phyloP scores from a whole-genome alignment of 2,113 vertebrate species.

The Taxidea taxus region DNA sequence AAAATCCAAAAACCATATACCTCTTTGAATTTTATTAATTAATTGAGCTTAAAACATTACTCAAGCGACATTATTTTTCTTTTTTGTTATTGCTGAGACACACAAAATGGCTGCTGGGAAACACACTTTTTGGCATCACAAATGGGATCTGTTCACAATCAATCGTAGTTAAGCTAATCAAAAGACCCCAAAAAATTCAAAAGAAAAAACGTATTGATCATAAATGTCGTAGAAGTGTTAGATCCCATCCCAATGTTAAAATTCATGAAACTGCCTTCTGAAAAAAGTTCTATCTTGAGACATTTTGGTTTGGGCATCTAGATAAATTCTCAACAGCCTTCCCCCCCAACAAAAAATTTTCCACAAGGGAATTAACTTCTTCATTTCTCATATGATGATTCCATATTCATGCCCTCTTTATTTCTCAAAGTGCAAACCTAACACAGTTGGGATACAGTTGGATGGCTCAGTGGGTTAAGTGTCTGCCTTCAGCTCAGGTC shows the following conservation, averaged over 20 bases:
- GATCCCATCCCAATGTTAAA: neutral
- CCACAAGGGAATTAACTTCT: neutral
- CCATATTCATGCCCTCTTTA: neutral
- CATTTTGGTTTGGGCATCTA: neutral
- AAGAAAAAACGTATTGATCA: neutral
- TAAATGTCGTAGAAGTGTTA: neutral
- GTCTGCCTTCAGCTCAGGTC: neutral
- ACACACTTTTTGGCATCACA: neutral
- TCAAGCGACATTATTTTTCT: neutral
- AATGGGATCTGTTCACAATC: neutral
- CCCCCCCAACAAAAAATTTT: neutral
- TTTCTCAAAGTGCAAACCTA: neutral
- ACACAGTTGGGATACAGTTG: neutral
- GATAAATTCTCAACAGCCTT: neutral
- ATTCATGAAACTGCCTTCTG: neutral
- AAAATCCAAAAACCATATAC: neutral
- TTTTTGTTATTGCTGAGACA: neutral
- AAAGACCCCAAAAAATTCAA: neutral
- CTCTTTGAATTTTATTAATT: constrained; percentile 9
- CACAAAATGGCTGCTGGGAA: neutral
- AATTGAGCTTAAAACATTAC: neutral
- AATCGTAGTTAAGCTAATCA: neutral
- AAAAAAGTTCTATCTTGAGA: neutral
- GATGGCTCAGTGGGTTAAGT: neutral
- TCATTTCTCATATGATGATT: neutral